Conservation (phyloP, 2,113 vertebrate genomes). For the Sphyrna mokarran region DNA sequence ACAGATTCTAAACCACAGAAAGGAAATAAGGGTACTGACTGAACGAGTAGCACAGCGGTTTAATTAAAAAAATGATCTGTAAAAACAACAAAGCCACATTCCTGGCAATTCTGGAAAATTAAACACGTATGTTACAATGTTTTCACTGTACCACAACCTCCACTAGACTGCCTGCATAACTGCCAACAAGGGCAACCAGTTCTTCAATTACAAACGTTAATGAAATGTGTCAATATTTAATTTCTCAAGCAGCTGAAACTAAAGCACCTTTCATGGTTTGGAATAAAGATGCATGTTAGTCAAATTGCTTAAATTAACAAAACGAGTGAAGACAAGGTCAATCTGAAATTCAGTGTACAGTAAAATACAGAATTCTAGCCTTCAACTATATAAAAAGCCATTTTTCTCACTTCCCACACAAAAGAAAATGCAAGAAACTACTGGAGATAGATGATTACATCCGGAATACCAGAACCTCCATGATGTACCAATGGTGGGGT, state of each 20-base stretch:
- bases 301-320: not conserved
- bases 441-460: not conserved
- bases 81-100: not conserved
- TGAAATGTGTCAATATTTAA: not conserved
- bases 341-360: not conserved
- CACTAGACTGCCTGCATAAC: not conserved
- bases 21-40: conserved; percentile 10
- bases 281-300: not conserved
- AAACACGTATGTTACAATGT: not conserved
- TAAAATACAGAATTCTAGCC: not conserved
- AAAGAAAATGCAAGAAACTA: not conserved
- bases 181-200: not conserved
- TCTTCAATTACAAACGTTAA: not conserved
- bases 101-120: not conserved
- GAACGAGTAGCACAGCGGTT: not conserved
- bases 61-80: not conserved
- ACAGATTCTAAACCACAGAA: not conserved
- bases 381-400: not conserved
- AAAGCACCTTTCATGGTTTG: not conserved
- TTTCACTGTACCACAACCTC: not conserved
- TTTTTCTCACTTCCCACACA: not conserved
- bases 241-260: not conserved
- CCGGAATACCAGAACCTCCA: not conserved
- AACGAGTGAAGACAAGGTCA: not conserved
- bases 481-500: not conserved